Conservation (phyloP, 2,113 vertebrate genomes). For the Poeciliopsis occidentalis region DNA sequence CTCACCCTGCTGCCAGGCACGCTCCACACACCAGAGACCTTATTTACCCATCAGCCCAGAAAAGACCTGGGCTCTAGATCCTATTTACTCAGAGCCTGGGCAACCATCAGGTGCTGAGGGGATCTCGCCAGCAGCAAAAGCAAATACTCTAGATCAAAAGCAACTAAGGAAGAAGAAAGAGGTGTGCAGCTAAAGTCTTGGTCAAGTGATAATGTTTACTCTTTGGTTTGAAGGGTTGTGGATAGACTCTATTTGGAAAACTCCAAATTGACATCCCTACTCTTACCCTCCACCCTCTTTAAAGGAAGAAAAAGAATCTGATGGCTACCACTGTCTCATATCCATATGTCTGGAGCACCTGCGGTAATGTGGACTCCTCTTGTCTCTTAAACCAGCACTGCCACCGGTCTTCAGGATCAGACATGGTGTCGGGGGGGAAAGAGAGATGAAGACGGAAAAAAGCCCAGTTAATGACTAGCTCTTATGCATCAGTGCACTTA, state of each 20-base stretch:
- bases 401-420: conserved; percentile 95
- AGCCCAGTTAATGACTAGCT: conserved; percentile 99
- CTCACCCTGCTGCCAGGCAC: conserved; percentile 78
- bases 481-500: conserved; percentile 99
- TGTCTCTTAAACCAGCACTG: conserved; percentile 77
- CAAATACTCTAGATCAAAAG: conserved; percentile 82
- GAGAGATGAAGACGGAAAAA: conserved; percentile 78
- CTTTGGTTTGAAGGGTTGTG: conserved; percentile 76
- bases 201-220: conserved; percentile 82
- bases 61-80: conserved; percentile 73
- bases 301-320: conserved; percentile 26
- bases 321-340: conserved; percentile 65
- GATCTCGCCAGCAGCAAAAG: conserved; percentile 79
- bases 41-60: conserved; percentile 80
- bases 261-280: conserved; percentile 66
- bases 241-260: conserved; percentile 77
- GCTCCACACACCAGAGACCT: conserved; percentile 78
- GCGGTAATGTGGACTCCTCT: conserved; percentile 67
- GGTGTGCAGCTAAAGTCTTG: conserved; percentile 75
- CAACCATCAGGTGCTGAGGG: conserved; percentile 78
- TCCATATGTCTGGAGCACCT: conserved; percentile 63
- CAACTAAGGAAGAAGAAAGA: conserved; percentile 69
- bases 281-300: conserved; percentile 17
- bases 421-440: conserved; percentile 87
- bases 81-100: conserved; percentile 78